Evolutionary conservation across 2,888 invertebrate species (phyloP).

Genomic region (Disparrhopalites patrizii): DNA sequence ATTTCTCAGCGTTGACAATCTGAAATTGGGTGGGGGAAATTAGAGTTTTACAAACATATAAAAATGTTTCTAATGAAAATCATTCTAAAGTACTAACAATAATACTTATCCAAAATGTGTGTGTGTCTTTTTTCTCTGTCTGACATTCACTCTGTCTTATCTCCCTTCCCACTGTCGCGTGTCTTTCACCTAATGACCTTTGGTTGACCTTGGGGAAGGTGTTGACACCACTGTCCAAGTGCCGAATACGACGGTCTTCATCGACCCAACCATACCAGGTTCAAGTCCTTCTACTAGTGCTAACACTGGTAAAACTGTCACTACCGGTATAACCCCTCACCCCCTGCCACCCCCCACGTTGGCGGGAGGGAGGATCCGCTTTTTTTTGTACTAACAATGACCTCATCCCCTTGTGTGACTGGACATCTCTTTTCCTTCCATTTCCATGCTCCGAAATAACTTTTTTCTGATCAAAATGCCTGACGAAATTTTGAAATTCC

Average conservation of each 20-base stretch:
- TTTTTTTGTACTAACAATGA: background rate
- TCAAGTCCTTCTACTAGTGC: conserved; percentile 43
- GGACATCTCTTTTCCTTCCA: background rate
- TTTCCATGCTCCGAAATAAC: background rate
- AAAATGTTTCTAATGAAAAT: too few relatives aligned
- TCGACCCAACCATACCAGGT: conserved; percentile 25
- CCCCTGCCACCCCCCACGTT: too few relatives aligned
- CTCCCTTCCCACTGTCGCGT: too few relatives aligned
- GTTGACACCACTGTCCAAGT: conserved; percentile 35
- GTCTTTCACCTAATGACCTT: too few relatives aligned
- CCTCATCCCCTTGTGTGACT: background rate
- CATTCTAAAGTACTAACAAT: too few relatives aligned
- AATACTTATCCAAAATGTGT: too few relatives aligned
- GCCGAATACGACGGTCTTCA: conserved; percentile 20
- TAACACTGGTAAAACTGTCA: conserved; percentile 29
- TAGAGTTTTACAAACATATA: too few relatives aligned
- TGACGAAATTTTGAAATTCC: too few relatives aligned
- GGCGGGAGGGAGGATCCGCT: conserved; percentile 19
- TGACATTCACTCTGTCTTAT: too few relatives aligned
- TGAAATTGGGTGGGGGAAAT: too few relatives aligned
- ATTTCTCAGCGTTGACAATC: too few relatives aligned
- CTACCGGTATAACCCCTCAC: conserved; percentile 14
- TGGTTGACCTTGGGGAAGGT: conserved; percentile 35
- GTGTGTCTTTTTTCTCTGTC: too few relatives aligned
- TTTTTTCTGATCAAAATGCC: background rate